Evolutionary conservation across 1,140 invertebrate species (phyloP), one percentile per base, ranked within the genome.

Genomic region (Euura lappo): DNA sequence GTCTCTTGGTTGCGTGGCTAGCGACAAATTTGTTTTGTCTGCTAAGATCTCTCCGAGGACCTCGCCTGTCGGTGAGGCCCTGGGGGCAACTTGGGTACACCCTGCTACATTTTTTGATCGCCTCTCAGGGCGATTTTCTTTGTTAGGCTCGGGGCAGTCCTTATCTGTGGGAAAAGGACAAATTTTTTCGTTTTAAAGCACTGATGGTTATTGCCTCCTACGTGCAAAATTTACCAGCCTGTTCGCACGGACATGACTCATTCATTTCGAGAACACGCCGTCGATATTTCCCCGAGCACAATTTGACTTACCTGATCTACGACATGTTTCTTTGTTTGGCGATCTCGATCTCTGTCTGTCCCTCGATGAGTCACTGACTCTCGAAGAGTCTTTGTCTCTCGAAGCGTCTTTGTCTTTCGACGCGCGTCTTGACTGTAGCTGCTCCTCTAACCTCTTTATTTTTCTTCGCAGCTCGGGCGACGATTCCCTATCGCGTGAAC

Each of bases 141-240:
- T 45, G 44, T 72, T 47, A 6, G 45, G 11, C 65, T 72, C 65
- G 13, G 65, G 45, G 28, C 42, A 68, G 65, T 5, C 8, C 43
- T 10, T 43, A 13, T 46, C 65, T 67, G n/a, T 44, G 67, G 13
- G 6, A 47, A 13, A 47, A 13, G 8, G 7, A 67, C 43, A 68
- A 72, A 66, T n/a, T 5, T 65, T 65, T 28, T 28, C 11, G 2
- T 51, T 51, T 51, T 51, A 51, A 51, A 6, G 67, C 65, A 28
- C 44, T 72, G 71, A 45, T 67, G 44, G 65, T 72, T 67, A 72
- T 67, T 72, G 71, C 64, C 71, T 67, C 71, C 65, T 67, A 47
- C 64, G 65, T 72, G 71, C 71, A 72, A 72, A 72, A 45, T 6
- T 72, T 72, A 72, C 65, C 45, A 72, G 71, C 71, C 71, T 42